A percentile compares a stretch with the other conserved stretches of the same genome.
Conservation (phyloP, 1,140 invertebrate genomes). For the Papilio xuthus region DNA sequence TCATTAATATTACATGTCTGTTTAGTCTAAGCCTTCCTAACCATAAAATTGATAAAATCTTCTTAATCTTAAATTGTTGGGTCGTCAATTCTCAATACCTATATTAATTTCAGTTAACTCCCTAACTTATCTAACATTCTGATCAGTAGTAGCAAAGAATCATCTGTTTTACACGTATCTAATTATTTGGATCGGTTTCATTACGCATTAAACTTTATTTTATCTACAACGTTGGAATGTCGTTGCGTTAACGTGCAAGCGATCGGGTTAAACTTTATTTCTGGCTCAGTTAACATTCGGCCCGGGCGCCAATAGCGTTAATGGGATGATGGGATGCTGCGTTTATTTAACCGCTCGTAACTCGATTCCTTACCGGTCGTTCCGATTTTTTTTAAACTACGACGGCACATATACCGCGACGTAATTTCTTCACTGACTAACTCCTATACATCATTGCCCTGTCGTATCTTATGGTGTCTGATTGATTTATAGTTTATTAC, state of each 20-base stretch:
- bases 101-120: not conserved
- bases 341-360: constrained; percentile 80
- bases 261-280: constrained; percentile 73
- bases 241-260: constrained; percentile 50
- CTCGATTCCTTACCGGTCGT: constrained; percentile 63
- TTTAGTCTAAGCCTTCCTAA: not conserved
- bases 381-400: constrained; percentile 65
- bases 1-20: not conserved
- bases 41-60: not conserved
- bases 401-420: constrained; percentile 43
- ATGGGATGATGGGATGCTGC: constrained; percentile 58
- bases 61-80: not conserved
- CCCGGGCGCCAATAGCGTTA: constrained; percentile 66
- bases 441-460: constrained; percentile 45
- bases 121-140: constrained; percentile 5
- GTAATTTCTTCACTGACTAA: constrained; percentile 42
- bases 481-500: constrained; percentile 44
- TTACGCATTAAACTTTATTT: constrained; percentile 31
- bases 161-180: constrained; percentile 7
- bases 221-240: constrained; percentile 43
- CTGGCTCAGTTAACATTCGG: constrained; percentile 65
- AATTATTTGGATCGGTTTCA: constrained; percentile 8
- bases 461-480: constrained; percentile 39
- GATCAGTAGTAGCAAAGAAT: constrained; percentile 1
- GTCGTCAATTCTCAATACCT: not conserved